Evolutionary conservation across 2,888 invertebrate species (phyloP).

Genomic region (Caenorhabditis sp.): DNA sequence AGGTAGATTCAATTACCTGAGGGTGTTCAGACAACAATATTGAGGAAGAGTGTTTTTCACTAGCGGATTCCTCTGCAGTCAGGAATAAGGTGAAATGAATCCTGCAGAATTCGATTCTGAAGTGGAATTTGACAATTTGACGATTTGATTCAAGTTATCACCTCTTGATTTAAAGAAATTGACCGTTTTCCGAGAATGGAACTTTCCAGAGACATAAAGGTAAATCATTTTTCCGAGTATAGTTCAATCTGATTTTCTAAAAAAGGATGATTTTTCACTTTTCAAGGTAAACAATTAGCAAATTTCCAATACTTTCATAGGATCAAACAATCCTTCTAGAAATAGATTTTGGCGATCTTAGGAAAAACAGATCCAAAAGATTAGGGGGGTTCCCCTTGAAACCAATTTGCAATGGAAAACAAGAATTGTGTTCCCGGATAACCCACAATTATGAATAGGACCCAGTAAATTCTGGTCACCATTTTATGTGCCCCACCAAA

Average conservation of each 20-base stretch:
- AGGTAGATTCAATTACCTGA: neutral
- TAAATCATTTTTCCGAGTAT: neutral
- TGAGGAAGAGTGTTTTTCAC: too few species aligned
- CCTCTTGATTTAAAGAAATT: neutral
- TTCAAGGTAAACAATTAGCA: neutral
- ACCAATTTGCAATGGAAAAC: neutral
- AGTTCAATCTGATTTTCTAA: neutral
- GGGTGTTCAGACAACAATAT: neutral
- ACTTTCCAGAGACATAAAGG: neutral
- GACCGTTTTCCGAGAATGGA: neutral
- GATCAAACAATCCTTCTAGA: neutral
- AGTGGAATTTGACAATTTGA: too few species aligned
- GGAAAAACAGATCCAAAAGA: neutral
- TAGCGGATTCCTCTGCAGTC: too few species aligned
- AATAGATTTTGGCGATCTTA: neutral
- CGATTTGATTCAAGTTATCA: too few species aligned
- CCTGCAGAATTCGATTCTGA: too few species aligned
- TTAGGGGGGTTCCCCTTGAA: neutral
- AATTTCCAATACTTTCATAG: neutral
- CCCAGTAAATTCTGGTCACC: neutral
- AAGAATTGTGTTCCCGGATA: neutral
- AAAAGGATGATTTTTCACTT: neutral
- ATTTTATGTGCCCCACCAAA: constrained; percentile 14
- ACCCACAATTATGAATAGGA: neutral
- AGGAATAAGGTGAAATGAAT: too few species aligned